Evolutionary conservation across 2,113 vertebrate species (phyloP).

Genomic region (Bubo blakistoni): DNA sequence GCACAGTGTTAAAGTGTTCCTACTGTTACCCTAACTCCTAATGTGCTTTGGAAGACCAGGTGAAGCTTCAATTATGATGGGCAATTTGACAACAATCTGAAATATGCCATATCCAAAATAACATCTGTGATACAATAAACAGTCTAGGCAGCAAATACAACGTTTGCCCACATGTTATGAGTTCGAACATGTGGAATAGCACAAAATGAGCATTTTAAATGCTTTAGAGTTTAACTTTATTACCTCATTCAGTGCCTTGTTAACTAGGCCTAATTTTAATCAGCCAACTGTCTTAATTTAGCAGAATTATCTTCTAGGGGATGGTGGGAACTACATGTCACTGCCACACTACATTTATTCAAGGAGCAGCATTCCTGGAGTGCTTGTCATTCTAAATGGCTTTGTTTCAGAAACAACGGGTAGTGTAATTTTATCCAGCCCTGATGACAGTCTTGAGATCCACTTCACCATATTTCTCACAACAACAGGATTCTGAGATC

Average conservation of each 20-base stretch:
- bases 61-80: not conserved
- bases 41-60: not conserved
- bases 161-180: not conserved
- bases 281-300: not conserved
- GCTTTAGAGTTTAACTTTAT: not conserved
- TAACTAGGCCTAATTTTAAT: constrained; percentile 17
- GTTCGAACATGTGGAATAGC: not conserved
- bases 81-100: not conserved
- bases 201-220: not conserved
- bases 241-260: not conserved
- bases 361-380: not conserved
- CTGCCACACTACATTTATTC: not conserved
- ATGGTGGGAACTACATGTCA: not conserved
- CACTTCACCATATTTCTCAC: not conserved
- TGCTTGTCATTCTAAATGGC: not conserved
- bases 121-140: not conserved
- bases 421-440: not conserved
- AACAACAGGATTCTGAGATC: not conserved
- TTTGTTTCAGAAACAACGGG: not conserved
- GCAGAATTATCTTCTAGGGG: not conserved
- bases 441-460: not conserved
- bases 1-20: not conserved
- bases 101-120: not conserved
- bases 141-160: not conserved
- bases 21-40: not conserved